Percentiles rank a stretch among this genome's conserved stretches.
Conservation (phyloP, 2,888 invertebrate genomes). For the Pachymerium ferrugineum region DNA sequence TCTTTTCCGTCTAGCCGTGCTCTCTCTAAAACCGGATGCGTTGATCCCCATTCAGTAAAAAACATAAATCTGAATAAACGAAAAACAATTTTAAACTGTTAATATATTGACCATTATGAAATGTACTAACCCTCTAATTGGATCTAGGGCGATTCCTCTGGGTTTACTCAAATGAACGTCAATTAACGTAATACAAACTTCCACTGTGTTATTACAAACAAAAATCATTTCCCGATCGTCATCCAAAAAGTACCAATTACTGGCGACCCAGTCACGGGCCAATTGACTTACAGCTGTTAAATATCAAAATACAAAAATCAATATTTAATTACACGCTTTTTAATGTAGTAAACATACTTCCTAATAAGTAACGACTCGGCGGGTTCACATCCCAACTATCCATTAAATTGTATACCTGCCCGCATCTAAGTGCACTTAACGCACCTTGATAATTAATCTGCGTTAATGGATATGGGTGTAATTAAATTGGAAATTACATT, state of each 20-base stretch:
- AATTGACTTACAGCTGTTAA: conserved; percentile 64
- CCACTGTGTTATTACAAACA: conserved; percentile 60
- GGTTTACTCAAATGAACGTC: conserved; percentile 64
- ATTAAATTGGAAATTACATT: neutral
- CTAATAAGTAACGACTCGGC: conserved; percentile 59
- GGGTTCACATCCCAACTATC: conserved; percentile 56
- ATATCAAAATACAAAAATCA: neutral
- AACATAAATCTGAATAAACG: conserved; percentile 59
- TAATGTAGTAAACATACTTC: conserved; percentile 53
- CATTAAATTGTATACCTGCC: conserved; percentile 59
- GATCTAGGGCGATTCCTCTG: conserved; percentile 71
- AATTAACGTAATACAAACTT: conserved; percentile 63
- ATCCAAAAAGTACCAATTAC: conserved; percentile 80
- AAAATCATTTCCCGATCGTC: conserved; percentile 63
- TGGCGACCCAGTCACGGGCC: conserved; percentile 75
- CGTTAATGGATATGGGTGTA: neutral
- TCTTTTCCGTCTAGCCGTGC: conserved; percentile 61
- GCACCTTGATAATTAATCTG: conserved; percentile 31
- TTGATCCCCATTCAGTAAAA: conserved; percentile 68
- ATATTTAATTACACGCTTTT: neutral
- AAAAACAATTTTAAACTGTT: neutral
- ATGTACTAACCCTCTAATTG: conserved; percentile 58
- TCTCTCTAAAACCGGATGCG: conserved; percentile 59
- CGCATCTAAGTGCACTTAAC: conserved; percentile 56
- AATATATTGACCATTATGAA: neutral